These are phyloP conservation scores for Acrobeloides nanus DNA, from an alignment of 2,888 invertebrate species.

Conservation along the genomic window DNA sequence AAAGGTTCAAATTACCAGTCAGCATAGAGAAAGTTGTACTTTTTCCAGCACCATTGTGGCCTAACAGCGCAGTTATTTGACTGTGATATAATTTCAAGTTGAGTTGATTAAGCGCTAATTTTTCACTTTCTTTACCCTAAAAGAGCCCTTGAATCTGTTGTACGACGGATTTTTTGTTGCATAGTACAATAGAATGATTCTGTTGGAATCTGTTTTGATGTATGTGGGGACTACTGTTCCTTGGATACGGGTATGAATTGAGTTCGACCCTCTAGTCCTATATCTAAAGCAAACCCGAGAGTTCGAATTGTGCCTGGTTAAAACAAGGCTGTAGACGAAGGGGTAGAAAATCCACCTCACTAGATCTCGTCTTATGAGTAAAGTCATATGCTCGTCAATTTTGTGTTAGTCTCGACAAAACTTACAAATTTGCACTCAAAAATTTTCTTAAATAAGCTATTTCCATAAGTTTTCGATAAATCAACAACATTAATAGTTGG, in stretches of 20 bases:
- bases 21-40: conserved; percentile 88
- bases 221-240: too few species aligned
- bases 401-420: too few species aligned
- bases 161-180: too few species aligned
- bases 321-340: too few species aligned
- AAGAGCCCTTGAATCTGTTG: too few species aligned
- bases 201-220: too few species aligned
- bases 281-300: conserved; percentile 32
- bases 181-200: neutral
- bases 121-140: conserved; percentile 22
- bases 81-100: conserved; percentile 71
- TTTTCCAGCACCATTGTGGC: conserved; percentile 82
- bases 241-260: too few species aligned
- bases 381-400: too few species aligned
- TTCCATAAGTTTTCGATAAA: conserved; percentile 38
- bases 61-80: conserved; percentile 64
- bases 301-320: too few species aligned
- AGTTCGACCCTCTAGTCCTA: too few species aligned
- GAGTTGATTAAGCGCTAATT: conserved; percentile 65
- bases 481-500: conserved; percentile 34
- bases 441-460: conserved; percentile 39
- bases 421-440: conserved; percentile 43
- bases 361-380: too few species aligned
- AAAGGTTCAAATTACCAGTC: conserved; percentile 76
- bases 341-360: too few species aligned